phyloP scores from a whole-genome alignment of 35 echinoderm and acorn worm genomes.

The Apostichopus californicus region DNA sequence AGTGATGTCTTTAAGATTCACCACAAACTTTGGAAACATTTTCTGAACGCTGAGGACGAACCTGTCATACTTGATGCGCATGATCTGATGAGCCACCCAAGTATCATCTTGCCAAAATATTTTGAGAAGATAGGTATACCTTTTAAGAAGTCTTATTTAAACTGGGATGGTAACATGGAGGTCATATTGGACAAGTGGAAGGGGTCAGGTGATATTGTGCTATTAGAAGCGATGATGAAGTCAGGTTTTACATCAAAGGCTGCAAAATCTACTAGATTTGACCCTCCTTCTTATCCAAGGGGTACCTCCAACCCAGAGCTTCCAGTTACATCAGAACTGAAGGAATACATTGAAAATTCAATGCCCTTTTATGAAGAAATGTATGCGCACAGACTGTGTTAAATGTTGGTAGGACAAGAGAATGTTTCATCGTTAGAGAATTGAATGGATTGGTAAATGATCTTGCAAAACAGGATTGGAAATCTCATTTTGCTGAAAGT shows the following conservation, averaged over 20 bases:
- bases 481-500: no score
- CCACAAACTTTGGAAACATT: neutral
- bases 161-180: neutral
- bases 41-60: neutral
- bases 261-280: neutral
- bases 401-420: neutral
- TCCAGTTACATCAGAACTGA: neutral
- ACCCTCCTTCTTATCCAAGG: neutral
- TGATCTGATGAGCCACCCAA: neutral
- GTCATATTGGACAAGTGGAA: neutral
- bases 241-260: neutral
- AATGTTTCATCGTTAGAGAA: no score
- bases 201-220: neutral
- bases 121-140: slow-evolving; percentile 25
- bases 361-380: slow-evolving; percentile 26
- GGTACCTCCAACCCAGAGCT: neutral
- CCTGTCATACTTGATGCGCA: neutral
- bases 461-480: no score
- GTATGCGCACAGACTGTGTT: neutral
- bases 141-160: neutral
- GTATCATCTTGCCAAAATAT: neutral
- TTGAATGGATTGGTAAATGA: no score
- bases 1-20: neutral
- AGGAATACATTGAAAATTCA: neutral
- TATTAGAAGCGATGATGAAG: neutral